phyloP scores from a whole-genome alignment of 2,113 vertebrate genomes.

The Neotragus pygmaeus region DNA sequence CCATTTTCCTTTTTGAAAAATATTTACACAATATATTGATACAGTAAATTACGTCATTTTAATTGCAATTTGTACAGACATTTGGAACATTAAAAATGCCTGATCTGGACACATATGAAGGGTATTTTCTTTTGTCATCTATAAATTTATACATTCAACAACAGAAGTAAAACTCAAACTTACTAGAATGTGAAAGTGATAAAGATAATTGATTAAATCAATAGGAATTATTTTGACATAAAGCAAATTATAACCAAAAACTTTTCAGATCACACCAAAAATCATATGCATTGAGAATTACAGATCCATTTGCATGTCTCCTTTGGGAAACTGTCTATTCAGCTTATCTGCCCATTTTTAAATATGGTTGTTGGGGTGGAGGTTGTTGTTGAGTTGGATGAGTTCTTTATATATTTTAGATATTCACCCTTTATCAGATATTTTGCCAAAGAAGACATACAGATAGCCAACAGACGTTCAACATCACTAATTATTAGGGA shows the following conservation, averaged over 20 bases:
- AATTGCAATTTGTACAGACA: background rate
- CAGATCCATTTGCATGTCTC: background rate
- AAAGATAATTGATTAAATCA: background rate
- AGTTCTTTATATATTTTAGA: background rate
- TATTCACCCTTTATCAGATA: background rate
- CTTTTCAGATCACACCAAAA: background rate
- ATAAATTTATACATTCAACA: background rate
- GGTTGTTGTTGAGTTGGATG: background rate
- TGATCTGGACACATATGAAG: background rate
- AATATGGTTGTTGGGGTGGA: background rate
- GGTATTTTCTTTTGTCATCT: background rate
- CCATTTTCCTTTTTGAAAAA: background rate
- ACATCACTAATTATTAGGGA: background rate
- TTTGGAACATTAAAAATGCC: background rate
- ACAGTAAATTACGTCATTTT: background rate
- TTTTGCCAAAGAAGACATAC: background rate
- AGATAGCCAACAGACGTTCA: background rate
- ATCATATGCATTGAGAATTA: background rate
- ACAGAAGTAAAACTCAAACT: background rate
- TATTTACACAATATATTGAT: background rate
- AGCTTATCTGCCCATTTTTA: background rate
- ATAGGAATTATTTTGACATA: background rate
- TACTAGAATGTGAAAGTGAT: background rate
- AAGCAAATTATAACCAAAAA: background rate
- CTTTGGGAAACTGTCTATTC: background rate